phyloP scores from a whole-genome alignment of 2,797 vertebrate genomes.

The Chromobotia macracanthus region DNA sequence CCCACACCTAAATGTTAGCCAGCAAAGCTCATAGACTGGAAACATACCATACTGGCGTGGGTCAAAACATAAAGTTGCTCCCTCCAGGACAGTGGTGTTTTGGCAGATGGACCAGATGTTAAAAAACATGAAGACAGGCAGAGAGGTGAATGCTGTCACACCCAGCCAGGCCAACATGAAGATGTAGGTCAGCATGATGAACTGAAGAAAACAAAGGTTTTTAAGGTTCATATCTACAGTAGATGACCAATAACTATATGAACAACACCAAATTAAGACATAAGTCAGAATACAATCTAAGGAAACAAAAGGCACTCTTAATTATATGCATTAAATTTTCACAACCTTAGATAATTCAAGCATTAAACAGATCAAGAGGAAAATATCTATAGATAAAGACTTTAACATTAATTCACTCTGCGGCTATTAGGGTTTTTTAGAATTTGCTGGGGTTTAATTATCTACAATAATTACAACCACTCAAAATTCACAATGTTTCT shows the following conservation, averaged over 20 bases:
- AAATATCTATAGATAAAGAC: not conserved
- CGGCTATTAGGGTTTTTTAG: not conserved
- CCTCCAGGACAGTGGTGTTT: conserved; percentile 87
- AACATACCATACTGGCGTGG: conserved; percentile 93
- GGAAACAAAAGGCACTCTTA: no score
- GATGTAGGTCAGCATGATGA: conserved; percentile 99
- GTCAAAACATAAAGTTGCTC: conserved; percentile 89
- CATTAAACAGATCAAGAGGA: not conserved
- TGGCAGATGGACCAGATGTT: conserved; percentile 98
- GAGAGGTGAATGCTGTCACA: conserved; percentile 93
- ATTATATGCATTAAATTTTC: no score
- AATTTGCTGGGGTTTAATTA: not conserved
- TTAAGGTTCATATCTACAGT: not conserved
- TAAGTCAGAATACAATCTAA: no score
- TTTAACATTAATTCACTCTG: not conserved
- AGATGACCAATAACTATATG: not conserved
- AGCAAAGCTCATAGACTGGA: not conserved
- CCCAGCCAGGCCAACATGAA: conserved; percentile 99
- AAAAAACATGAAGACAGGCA: conserved; percentile 98
- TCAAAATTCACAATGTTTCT: no score
- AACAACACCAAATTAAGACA: no score
- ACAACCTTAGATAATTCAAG: no score
- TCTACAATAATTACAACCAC: no score
- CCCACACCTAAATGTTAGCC: not conserved
- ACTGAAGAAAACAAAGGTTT: conserved; percentile 70